These are phyloP conservation scores for human (Homo sapiens) DNA, from an alignment of 2,113 vertebrate species.

Conservation along the genomic window DNA sequence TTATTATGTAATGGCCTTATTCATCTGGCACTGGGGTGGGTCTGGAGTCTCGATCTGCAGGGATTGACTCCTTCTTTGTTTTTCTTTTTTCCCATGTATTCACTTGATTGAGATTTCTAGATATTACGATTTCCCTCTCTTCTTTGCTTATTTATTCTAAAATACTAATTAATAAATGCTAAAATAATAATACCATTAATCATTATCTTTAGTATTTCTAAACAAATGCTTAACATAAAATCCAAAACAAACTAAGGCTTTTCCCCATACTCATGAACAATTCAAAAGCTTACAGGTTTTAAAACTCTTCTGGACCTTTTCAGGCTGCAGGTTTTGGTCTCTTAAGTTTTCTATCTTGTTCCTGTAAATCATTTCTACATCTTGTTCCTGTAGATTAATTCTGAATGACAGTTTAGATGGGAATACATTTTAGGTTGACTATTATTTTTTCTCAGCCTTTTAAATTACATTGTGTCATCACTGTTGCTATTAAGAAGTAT, in stretches of 20 bases:
- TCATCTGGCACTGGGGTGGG: fast-evolving
- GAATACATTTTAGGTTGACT: not conserved
- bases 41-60: not conserved
- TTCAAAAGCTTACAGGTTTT: not conserved
- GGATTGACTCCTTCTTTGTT: not conserved
- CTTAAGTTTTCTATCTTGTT: not conserved
- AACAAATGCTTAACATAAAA: not conserved
- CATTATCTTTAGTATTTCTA: not conserved
- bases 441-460: not conserved
- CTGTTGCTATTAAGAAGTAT: not conserved
- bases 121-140: not conserved
- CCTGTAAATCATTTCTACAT: not conserved
- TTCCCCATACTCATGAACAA: not conserved
- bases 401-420: not conserved
- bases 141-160: not conserved
- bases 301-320: not conserved
- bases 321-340: not conserved
- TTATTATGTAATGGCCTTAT: not conserved
- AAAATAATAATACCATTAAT: not conserved
- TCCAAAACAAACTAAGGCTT: not conserved
- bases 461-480: not conserved
- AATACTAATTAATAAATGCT: not conserved
- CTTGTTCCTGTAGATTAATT: not conserved
- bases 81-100: not conserved
- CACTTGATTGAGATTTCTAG: not conserved